Evolutionary conservation across 2,888 invertebrate species (phyloP), one percentile per base, ranked within the genome.

Genomic region (Cremastinae sp.): DNA sequence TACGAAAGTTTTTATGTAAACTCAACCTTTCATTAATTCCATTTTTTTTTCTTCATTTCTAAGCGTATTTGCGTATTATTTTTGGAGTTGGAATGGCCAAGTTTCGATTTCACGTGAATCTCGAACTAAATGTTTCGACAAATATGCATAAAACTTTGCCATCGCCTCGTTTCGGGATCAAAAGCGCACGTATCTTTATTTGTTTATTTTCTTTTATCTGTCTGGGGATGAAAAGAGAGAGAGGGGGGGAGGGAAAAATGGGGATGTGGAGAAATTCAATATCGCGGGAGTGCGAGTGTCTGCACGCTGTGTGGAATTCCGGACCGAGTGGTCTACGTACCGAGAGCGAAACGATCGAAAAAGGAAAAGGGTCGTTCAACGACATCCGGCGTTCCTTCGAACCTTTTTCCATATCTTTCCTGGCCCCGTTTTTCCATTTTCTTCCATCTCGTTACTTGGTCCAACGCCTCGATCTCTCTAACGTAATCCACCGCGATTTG

Each of bases 251-350:
- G 2, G 28, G n/a, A n/a, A n/a, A 28, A 5, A 28, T 28, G 28
- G 28, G 5, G 28, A 28, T 28, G 28, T 2, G 28, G 2, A 28
- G 28, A 28, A 73, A 73, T 72, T 72, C 65, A 72, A 72, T 72
- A 72, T 72, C 58, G 59, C 41, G 20, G n/a, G n/a, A 41, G 41
- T 41, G 12, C 12, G 12, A 51, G 43, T 51, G 36, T 41, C 51
- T 7, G 28, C 28, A 28, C 5, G 38, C n/a, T n/a, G n/a, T n/a
- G 47, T 58, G 58, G 20, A 34, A 68, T 49, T 14, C 22, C 45
- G 45, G 10, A 36, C 68, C 9, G 10, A n/a, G 65, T 41, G 43
- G 53, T 41, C 2, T 41, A 54, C 38, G 49, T 49, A 36, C 16
- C 28, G 28, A 28, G 28, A 28, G 28, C 2, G 36, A 38, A 68